Evolutionary conservation across 1,140 invertebrate species (phyloP).

Genomic region (Cryptotermes secundus): DNA sequence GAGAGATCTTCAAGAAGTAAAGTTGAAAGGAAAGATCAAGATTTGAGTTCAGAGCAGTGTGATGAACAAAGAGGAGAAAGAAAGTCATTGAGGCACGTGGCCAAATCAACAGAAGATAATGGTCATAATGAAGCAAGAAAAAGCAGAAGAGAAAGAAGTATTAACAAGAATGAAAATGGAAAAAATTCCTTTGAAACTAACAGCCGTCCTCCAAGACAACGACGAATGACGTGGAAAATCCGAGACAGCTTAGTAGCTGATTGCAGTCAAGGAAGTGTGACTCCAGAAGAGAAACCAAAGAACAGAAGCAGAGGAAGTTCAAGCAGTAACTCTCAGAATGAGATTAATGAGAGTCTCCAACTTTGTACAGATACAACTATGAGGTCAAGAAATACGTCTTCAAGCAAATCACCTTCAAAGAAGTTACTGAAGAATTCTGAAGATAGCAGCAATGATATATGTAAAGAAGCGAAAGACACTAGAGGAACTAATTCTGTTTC

Average conservation of each 20-base stretch:
- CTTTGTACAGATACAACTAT: not conserved
- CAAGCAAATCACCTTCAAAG: not conserved
- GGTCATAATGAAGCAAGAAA: not conserved
- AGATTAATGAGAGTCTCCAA: not conserved
- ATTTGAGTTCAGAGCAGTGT: not conserved
- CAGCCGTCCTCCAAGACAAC: not conserved
- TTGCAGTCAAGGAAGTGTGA: not conserved
- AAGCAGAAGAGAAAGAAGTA: not conserved
- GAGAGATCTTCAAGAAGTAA: not conserved
- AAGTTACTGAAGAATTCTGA: not conserved
- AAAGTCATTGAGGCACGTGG: not conserved
- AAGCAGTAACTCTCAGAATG: not conserved
- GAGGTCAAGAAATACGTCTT: not conserved
- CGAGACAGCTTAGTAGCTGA: not conserved
- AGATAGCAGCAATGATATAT: not conserved
- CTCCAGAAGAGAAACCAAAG: not conserved
- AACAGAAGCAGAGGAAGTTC: not conserved
- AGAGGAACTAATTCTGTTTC: not conserved
- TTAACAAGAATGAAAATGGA: not conserved
- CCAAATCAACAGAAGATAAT: not conserved
- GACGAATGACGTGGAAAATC: not conserved
- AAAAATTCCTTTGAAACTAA: not conserved
- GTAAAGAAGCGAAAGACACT: not conserved
- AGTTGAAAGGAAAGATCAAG: not conserved
- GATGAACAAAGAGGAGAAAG: not conserved